phyloP scores from a whole-genome alignment of 2,797 vertebrate species.

The Lemur catta region DNA sequence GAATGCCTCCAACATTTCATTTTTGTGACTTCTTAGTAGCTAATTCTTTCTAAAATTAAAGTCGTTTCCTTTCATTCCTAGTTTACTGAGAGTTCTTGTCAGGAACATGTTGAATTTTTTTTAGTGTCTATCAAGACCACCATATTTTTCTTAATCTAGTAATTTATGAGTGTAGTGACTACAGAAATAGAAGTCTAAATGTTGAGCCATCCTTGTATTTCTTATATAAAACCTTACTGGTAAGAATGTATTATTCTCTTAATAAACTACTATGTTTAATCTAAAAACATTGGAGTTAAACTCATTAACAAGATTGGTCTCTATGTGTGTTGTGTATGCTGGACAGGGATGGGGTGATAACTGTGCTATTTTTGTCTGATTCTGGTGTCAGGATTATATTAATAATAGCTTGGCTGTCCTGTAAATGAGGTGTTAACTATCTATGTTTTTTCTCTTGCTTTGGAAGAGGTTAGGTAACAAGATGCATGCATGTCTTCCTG shows the following conservation, averaged over 20 bases:
- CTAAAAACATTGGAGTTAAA: not conserved
- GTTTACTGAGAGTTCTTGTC: not conserved
- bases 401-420: not conserved
- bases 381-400: not conserved
- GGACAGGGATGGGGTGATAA: not conserved
- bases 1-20: not conserved
- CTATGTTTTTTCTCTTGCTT: not conserved
- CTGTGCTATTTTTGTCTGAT: not conserved
- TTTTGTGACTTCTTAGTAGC: not conserved
- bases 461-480: not conserved
- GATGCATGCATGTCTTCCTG: not conserved
- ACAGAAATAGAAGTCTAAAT: not conserved
- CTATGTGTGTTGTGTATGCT: not conserved
- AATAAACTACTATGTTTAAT: not conserved
- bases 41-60: not conserved
- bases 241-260: not conserved
- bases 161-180: not conserved
- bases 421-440: not conserved
- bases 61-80: not conserved
- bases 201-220: not conserved
- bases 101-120: not conserved
- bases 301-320: not conserved
- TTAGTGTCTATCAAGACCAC: not conserved
- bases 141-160: not conserved
- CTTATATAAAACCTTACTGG: not conserved